phyloP scores from a whole-genome alignment of 2,888 invertebrate species.

The Oxycera nigricornis region DNA sequence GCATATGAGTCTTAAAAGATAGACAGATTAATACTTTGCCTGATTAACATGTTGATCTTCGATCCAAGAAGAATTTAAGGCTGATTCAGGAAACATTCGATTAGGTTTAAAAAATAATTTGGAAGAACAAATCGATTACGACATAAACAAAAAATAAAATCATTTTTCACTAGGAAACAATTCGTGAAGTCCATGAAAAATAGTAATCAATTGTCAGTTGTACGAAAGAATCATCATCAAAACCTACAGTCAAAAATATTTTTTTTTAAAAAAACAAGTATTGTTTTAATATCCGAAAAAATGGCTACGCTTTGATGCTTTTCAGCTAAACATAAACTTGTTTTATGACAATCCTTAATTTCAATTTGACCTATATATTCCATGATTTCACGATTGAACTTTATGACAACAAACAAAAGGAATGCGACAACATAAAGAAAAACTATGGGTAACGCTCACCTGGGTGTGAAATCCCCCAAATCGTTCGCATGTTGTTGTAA shows the following conservation, averaged over 20 bases:
- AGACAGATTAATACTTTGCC: no score
- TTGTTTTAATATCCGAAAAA: neutral
- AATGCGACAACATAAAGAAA: neutral
- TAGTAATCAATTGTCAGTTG: neutral
- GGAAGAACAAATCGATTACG: no score
- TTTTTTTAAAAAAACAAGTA: neutral
- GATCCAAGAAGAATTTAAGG: no score
- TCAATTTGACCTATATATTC: constrained; percentile 1
- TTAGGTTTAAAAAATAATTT: no score
- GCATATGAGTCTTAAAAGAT: no score
- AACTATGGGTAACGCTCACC: constrained; percentile 7
- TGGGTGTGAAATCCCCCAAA: neutral
- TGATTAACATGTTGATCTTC: no score
- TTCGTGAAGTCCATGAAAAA: no score
- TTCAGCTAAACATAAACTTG: neutral
- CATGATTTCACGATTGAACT: neutral
- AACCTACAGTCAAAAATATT: neutral
- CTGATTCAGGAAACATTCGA: no score
- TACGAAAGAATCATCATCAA: neutral
- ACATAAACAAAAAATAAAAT: no score
- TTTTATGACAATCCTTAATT: neutral
- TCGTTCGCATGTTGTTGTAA: constrained; percentile 1
- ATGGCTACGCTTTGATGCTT: neutral
- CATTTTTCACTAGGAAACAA: no score
- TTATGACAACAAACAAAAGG: neutral